Evolutionary conservation across 2,888 invertebrate genomes (phyloP).

Genomic region (Synergus gifuensis): DNA sequence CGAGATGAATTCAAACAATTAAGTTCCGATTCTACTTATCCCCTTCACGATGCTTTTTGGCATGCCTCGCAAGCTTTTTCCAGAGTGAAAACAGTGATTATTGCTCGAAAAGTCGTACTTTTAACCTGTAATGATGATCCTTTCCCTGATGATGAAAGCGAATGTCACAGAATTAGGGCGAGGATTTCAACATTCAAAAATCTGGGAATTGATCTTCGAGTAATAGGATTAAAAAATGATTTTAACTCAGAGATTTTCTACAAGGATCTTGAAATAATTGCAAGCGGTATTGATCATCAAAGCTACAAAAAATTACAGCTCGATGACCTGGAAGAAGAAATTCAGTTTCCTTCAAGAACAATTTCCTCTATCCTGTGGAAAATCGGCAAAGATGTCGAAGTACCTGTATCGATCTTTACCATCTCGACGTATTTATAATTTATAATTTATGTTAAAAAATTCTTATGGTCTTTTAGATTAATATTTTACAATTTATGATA

Average conservation of each 20-base stretch:
- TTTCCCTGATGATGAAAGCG: constrained; percentile 30
- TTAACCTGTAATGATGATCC: constrained; percentile 59
- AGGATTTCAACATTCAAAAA: constrained; percentile 53
- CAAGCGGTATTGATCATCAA: constrained; percentile 45
- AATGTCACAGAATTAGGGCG: constrained; percentile 48
- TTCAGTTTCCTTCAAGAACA: constrained; percentile 53
- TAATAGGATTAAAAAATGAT: constrained; percentile 50
- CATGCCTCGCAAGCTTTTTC: constrained; percentile 49
- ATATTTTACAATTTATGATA: not conserved
- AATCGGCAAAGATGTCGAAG: constrained; percentile 42
- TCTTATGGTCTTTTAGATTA: not conserved
- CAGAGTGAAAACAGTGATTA: constrained; percentile 44
- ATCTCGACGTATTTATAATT: constrained; percentile 44
- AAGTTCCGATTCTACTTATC: constrained; percentile 47
- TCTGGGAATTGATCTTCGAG: constrained; percentile 49
- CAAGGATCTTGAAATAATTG: constrained; percentile 57
- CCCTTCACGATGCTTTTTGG: constrained; percentile 53
- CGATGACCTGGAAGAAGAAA: constrained; percentile 50
- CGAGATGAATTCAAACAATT: not conserved
- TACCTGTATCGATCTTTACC: constrained; percentile 45
- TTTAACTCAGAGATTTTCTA: constrained; percentile 56
- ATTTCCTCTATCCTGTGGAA: constrained; percentile 50
- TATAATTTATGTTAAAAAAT: not conserved
- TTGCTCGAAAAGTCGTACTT: constrained; percentile 53
- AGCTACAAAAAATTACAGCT: constrained; percentile 44